Conservation (phyloP, 2,113 vertebrate species). For the Sprattus sprattus region DNA sequence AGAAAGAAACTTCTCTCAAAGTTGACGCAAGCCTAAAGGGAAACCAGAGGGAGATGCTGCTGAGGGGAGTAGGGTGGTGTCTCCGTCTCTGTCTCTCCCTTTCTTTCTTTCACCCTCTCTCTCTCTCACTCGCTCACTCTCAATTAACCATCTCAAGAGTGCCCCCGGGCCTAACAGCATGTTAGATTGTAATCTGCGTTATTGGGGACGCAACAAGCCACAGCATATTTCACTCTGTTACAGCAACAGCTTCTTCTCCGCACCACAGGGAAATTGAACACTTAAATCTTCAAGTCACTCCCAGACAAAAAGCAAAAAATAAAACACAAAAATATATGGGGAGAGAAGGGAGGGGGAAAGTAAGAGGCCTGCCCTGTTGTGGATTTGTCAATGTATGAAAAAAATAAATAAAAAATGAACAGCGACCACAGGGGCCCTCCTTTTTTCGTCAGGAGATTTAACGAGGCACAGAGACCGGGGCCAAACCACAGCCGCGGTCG, state of each 20-base stretch:
- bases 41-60: background rate
- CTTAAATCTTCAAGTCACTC: too few species aligned
- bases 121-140: too few species aligned
- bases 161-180: background rate
- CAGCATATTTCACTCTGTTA: background rate
- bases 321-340: background rate
- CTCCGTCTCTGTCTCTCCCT: too few species aligned
- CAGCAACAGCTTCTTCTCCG: too few species aligned
- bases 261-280: too few species aligned
- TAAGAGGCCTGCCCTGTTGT: background rate
- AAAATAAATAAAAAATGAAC: too few species aligned
- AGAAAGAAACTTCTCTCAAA: too few species aligned
- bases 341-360: background rate
- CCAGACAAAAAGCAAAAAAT: slow-evolving; percentile 20
- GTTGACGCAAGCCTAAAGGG: background rate
- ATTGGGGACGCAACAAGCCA: background rate
- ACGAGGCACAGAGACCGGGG: background rate
- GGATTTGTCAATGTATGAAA: too few species aligned
- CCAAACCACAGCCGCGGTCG: background rate
- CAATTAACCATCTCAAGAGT: too few species aligned
- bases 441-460: background rate
- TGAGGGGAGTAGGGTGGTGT: too few species aligned
- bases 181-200: background rate
- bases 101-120: too few species aligned
- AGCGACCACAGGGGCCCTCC: background rate